Evolutionary conservation across 2,888 invertebrate species (phyloP).

Genomic region (Augiades crinisus): DNA sequence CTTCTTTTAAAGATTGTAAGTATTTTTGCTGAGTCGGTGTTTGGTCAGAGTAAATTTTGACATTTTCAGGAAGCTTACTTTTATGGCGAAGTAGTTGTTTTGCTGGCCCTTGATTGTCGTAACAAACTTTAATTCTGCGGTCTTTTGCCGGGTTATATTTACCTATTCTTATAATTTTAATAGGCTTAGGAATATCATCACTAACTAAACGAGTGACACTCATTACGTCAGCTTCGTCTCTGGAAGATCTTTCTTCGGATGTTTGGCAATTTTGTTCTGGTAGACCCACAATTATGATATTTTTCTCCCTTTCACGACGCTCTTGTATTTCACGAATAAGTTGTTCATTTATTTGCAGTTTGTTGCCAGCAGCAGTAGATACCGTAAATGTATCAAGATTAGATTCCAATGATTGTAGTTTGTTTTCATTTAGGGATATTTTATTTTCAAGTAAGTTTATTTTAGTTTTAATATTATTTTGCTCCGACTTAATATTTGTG

Average conservation of each 20-base stretch:
- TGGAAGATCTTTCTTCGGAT: not conserved
- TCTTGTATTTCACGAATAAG: constrained; percentile 28
- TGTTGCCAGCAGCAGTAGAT: not conserved
- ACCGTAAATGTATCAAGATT: not conserved
- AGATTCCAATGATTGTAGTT: constrained; percentile 21
- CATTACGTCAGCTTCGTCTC: constrained; percentile 18
- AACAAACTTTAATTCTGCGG: constrained; percentile 16
- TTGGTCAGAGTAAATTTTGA: constrained; percentile 27
- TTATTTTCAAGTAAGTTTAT: constrained; percentile 13
- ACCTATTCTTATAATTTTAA: not conserved
- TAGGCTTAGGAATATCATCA: not conserved
- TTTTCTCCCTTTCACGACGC: constrained; percentile 22
- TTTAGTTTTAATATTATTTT: constrained; percentile 22
- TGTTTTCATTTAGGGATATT: constrained; percentile 11
- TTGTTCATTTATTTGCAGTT: constrained; percentile 22
- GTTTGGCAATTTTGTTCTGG: not conserved
- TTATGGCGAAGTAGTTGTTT: constrained; percentile 14
- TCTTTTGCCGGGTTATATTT: not conserved
- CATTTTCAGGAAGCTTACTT: constrained; percentile 17
- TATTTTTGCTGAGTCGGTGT: constrained; percentile 26
- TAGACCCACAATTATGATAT: constrained; percentile 13
- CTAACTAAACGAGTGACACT: constrained; percentile 4
- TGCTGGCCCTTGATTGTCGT: constrained; percentile 11
- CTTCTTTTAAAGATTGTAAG: constrained; percentile 11
- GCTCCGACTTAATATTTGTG: constrained; percentile 11